These are phyloP conservation scores for Chionomys nivalis DNA, from an alignment of 2,113 vertebrate species.

Conservation along the genomic window DNA sequence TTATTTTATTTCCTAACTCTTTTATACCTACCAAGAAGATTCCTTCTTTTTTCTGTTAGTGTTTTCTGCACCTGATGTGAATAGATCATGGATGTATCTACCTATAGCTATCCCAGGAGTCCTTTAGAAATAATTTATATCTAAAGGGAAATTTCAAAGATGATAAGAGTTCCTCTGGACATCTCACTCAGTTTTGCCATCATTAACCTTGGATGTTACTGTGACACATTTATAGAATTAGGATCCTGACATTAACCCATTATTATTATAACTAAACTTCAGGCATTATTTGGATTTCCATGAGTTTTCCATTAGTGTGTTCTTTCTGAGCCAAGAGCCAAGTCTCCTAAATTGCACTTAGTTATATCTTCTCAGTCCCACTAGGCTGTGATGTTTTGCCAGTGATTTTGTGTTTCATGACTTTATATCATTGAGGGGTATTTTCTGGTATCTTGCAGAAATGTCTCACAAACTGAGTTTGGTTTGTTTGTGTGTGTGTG, in stretches of 20 bases:
- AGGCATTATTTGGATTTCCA: background rate
- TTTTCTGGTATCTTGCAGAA: background rate
- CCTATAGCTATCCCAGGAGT: background rate
- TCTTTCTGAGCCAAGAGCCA: background rate
- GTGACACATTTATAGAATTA: background rate
- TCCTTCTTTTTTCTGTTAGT: background rate
- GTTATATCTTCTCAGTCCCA: background rate
- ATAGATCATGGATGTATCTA: background rate
- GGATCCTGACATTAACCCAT: background rate
- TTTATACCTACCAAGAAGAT: background rate
- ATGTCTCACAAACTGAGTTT: background rate
- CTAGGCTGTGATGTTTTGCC: background rate
- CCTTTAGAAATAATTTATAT: background rate
- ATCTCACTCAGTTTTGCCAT: background rate
- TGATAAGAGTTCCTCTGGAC: background rate
- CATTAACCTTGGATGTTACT: background rate
- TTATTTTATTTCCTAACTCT: slow-evolving; percentile 25
- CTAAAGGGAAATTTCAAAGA: background rate
- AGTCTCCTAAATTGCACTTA: background rate
- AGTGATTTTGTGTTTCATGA: background rate
- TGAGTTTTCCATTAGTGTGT: background rate
- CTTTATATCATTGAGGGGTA: background rate
- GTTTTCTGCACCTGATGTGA: background rate
- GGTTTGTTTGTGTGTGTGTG: background rate
- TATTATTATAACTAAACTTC: slow-evolving; percentile 32